Percentiles rank a stretch among this genome's conserved stretches.
phyloP scores from a whole-genome alignment of 1,140 invertebrate genomes.

The Microplitis demolitor region DNA sequence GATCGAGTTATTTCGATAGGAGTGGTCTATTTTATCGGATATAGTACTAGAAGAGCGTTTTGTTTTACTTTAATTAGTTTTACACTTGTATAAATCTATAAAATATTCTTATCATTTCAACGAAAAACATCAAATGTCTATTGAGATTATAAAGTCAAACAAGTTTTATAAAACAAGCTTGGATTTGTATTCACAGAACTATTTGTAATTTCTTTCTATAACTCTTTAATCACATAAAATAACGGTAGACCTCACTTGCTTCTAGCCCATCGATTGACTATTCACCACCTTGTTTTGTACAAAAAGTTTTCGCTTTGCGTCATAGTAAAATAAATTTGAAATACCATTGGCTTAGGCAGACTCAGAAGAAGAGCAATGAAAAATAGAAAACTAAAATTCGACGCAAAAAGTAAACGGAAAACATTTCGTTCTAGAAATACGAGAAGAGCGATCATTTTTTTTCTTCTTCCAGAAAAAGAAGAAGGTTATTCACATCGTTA shows the following conservation, averaged over 20 bases:
- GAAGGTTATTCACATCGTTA: slow-evolving; percentile 44
- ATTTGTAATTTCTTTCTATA: too few species aligned
- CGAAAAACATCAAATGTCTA: too few species aligned
- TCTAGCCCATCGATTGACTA: neutral
- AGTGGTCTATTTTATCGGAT: slow-evolving; percentile 1
- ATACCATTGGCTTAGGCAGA: neutral
- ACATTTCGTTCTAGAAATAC: neutral
- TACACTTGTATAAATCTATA: too few species aligned
- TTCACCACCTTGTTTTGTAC: neutral
- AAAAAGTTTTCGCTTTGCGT: neutral
- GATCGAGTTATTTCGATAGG: slow-evolving; percentile 4
- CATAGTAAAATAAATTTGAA: neutral
- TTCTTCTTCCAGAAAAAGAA: neutral
- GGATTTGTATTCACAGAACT: too few species aligned
- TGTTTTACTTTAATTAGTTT: neutral
- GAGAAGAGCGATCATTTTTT: neutral
- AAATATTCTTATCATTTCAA: too few species aligned
- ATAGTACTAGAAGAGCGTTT: neutral
- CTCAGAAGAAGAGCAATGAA: neutral
- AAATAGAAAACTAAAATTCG: neutral
- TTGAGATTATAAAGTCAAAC: too few species aligned
- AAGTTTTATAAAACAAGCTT: too few species aligned
- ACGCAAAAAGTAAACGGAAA: neutral
- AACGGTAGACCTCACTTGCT: neutral
- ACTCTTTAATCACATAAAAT: neutral